Evolutionary conservation across 2,113 vertebrate species (phyloP), one percentile per base, ranked within the genome.

Genomic region (Callithrix jacchus): DNA sequence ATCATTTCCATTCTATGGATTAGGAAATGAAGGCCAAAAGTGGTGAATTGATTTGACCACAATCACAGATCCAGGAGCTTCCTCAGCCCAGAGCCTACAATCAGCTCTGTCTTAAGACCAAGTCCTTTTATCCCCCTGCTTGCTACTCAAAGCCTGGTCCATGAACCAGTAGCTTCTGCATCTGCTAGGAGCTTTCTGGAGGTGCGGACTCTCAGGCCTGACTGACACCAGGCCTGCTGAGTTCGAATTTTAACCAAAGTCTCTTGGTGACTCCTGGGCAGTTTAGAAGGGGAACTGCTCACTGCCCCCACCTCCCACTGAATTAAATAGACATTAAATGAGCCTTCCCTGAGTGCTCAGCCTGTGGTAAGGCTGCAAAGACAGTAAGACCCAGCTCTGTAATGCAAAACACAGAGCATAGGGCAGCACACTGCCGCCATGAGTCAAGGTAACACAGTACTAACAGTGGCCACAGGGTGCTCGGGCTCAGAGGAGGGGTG

Each of bases 251-350:
- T 76, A 20, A 49, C 52, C 66, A 20, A 47, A 30, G 13, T n/a
- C n/a, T 58, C 70, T 30, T 16, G 45, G 40, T 47, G 70, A 32
- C 16, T 52, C 0, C 0, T 3, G 0, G 17, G 40, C 58, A 56
- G 16, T 0, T 5, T 58, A 27, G 2, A 14, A 54, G 64, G 17
- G 30, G 17, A 32, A 4, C 61, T 3, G 12, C 32, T 54, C 6
- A 1, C 37, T 49, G 3, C 21, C 17, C 5, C 70, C 52, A 16
- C n/a, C 54, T 73, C 79, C 9, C 7, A 35, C 32, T 30, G 58
- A 35, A n/a, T 1, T 10, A 6, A n/a, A 35, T 3, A 61, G 25
- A 20, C 9, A 3, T 64, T 6, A 5, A 0, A 0, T 20, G 30
- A 30, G 30, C 35, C 1, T 17, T 27, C 20, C 27, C 30, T 37